phyloP scores from a whole-genome alignment of 1,140 invertebrate species.

The Drosophila bocki region DNA sequence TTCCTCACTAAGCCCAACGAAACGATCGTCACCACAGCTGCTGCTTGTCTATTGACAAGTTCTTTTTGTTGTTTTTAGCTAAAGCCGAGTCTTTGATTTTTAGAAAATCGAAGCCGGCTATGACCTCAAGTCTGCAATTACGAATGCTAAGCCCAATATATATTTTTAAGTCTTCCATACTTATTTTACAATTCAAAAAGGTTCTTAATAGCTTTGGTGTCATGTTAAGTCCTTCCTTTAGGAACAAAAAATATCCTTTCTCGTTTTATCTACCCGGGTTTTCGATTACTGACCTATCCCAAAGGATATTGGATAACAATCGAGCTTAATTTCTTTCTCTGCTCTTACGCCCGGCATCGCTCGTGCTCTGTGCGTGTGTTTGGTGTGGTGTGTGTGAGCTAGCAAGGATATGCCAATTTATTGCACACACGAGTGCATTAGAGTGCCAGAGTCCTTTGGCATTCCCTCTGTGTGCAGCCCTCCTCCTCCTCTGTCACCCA shows the following conservation, averaged over 20 bases:
- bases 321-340: slow-evolving; percentile 15
- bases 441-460: slow-evolving; percentile 58
- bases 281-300: slow-evolving; percentile 12
- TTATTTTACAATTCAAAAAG: too few species aligned
- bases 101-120: too few species aligned
- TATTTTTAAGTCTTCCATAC: neutral
- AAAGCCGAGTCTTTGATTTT: too few species aligned
- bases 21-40: too few species aligned
- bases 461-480: slow-evolving; percentile 12
- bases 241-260: neutral
- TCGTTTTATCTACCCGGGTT: neutral
- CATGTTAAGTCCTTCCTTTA: neutral
- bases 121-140: too few species aligned
- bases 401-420: slow-evolving; percentile 82
- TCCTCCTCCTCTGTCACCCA: slow-evolving; percentile 1
- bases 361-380: slow-evolving; percentile 12
- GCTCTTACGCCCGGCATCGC: neutral
- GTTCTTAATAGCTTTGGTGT: neutral
- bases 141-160: neutral
- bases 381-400: slow-evolving; percentile 31
- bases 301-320: slow-evolving; percentile 15
- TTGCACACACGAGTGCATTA: slow-evolving; percentile 84
- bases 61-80: too few species aligned
- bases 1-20: neutral
- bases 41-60: too few species aligned